Percentiles rank a stretch among this genome's conserved stretches.
Conservation (phyloP, 1,140 invertebrate species). For the Thereuonema tuberculata region DNA sequence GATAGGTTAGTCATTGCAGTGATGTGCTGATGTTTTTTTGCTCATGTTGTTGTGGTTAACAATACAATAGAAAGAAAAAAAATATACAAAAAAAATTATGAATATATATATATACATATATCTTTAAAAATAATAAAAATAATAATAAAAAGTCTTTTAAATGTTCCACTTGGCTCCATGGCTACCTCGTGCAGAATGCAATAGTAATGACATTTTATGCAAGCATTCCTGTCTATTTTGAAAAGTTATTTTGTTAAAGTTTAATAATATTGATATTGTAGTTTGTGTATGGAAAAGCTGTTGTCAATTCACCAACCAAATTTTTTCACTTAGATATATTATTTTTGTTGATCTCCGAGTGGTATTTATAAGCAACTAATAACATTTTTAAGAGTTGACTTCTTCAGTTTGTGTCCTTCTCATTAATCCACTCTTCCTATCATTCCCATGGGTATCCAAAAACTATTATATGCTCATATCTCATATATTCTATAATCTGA, state of each 20-base stretch:
- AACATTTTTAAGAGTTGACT: not conserved
- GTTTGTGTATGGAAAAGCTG: not conserved
- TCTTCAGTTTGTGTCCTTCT: not conserved
- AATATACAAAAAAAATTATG: not conserved
- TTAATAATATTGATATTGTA: conserved; percentile 4
- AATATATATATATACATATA: not conserved
- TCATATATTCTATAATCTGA: no score
- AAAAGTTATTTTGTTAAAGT: conserved; percentile 5
- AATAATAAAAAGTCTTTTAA: not conserved
- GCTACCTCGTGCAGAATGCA: conserved; percentile 4
- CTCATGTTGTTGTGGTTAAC: conserved; percentile 4
- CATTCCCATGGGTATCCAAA: no score
- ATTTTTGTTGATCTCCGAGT: not conserved
- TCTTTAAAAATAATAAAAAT: not conserved
- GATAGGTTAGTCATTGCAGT: no score
- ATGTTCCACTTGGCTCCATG: conserved; percentile 1
- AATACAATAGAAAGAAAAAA: not conserved
- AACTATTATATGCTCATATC: no score
- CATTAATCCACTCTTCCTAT: no score
- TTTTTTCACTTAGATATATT: not conserved
- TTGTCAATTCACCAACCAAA: not conserved
- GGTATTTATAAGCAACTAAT: not conserved
- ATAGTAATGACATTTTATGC: not conserved
- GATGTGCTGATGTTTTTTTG: conserved; percentile 1
- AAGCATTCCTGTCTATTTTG: conserved; percentile 5